Evolutionary conservation across 2,113 vertebrate genomes (phyloP), one percentile per base, ranked within the genome.

Genomic region (Solenodon paradoxus): DNA sequence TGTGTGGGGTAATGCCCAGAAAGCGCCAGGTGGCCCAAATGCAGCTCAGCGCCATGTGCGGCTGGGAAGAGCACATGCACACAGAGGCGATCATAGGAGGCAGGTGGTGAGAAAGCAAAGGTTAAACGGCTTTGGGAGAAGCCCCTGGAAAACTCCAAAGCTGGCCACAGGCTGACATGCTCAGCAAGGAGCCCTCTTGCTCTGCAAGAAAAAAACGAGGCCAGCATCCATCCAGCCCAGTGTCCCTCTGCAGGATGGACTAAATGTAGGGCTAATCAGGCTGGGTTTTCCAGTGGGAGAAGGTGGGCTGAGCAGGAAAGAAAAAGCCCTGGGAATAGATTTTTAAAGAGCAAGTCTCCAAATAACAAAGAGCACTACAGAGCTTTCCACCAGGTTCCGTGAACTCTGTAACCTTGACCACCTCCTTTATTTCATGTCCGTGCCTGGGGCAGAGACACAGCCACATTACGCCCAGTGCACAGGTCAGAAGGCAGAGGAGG

Each of bases 121-220:
- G 51, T 47, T 64, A 35, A 40, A 26, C 8, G 78, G 24, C 45
- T 0, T 9, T 16, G 53, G 42, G 32, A 61, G 28, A 78, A 84
- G 49, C 20, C 57, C 59, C 49, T 2, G 5, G 28, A 77, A 32
- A 66, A 49, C 20, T 9, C 8, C 32, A n/a, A 9, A 10, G 49
- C 57, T 45, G 77, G 59, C 47, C 2, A 19, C 45, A 30, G 88
- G 82, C 78, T 45, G 32, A 4, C 35, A 20, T 2, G 28, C 57
- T 68, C 72, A n/a, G 91, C 15, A 9, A 82, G 59, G 66, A 59
- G 55, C 68, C 78, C 15, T 77, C n/a, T 90, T 35, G 64, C n/a
- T 75, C 49, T 38, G 75, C 63, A 38, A 63, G 38, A 28, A 91
- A n/a, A n/a, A n/a, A 96, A 86, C 0, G 20, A 96, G 96, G 82